Conservation (phyloP, 2,113 vertebrate genomes). For the Trematomus loennbergii region DNA sequence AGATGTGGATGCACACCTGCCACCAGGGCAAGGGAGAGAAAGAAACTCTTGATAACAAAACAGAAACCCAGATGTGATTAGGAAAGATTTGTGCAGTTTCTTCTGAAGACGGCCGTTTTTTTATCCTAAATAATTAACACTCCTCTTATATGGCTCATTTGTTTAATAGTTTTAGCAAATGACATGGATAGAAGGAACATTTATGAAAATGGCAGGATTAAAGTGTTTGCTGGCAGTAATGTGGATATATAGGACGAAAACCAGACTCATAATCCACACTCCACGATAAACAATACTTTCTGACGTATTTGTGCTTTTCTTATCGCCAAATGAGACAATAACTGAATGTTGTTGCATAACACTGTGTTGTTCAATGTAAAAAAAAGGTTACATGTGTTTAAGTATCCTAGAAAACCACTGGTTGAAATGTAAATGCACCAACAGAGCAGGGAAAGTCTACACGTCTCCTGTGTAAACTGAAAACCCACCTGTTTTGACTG, state of each 20-base stretch:
- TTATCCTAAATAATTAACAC: constrained; percentile 33
- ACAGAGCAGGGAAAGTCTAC: neutral
- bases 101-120: neutral
- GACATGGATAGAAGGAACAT: neutral
- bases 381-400: too few species aligned
- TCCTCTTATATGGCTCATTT: constrained; percentile 21
- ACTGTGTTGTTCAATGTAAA: too few species aligned
- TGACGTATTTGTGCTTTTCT: too few species aligned
- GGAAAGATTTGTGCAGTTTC: constrained; percentile 22
- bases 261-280: too few species aligned
- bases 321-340: too few species aligned
- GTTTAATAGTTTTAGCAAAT: constrained; percentile 1
- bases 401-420: too few species aligned
- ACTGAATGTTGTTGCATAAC: too few species aligned
- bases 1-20: constrained; percentile 27
- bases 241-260: neutral
- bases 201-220: neutral
- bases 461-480: too few species aligned
- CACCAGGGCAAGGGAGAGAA: neutral
- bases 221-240: neutral
- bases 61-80: neutral
- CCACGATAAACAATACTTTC: too few species aligned
- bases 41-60: neutral
- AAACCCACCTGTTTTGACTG: too few species aligned
- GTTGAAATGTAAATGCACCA: too few species aligned